Evolutionary conservation across 2,113 vertebrate species (phyloP), one percentile per base, ranked within the genome.

Genomic region (Spermophilus dauricus): DNA sequence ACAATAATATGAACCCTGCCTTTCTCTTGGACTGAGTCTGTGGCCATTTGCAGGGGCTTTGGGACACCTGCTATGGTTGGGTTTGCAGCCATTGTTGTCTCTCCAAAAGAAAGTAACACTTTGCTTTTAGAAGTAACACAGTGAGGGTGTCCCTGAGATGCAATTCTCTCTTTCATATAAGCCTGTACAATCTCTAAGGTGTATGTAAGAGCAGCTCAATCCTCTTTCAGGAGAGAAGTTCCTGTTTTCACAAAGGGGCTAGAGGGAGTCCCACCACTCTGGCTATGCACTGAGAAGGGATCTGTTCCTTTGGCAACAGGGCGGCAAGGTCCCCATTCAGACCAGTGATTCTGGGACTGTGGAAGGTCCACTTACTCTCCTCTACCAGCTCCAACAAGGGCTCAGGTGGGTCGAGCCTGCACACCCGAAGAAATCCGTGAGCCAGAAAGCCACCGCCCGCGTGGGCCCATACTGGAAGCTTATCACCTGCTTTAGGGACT

Each of bases 401-500:
- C 85, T 77, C 48, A 24, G 42, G 65, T 3, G 75, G 32, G 56
- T 51, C 37, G 53, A 70, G 32, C 26, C 28, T 10, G 65, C 69
- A 63, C 95, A 65, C 42, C 63, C 34, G 39, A 26, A 16, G 39
- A 65, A 84, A 8, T 11, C 95, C 83, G 82, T 10, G 61, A 81
- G 75, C 3, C 2, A 28, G n/a, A 28, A 69, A 69, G 69, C 56
- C 67, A 17, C 8, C 4, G n/a, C 72, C 88, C 53, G 30, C 39
- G 9, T 61, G 73, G 65, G 65, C 82, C 56, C 16, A 53, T 18
- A 4, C 48, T 24, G 56, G 51, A 88, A 42, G 93, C 48, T 78
- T 30, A 70, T 56, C 81, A 67, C 91, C 93, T 84, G 88, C 82
- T 88, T 69, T 61, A 5, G 42, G 18, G 39, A 89, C 88, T 80